These are phyloP conservation scores for Anarrhichthys ocellatus DNA, from an alignment of 2,113 vertebrate species.

Conservation along the genomic window DNA sequence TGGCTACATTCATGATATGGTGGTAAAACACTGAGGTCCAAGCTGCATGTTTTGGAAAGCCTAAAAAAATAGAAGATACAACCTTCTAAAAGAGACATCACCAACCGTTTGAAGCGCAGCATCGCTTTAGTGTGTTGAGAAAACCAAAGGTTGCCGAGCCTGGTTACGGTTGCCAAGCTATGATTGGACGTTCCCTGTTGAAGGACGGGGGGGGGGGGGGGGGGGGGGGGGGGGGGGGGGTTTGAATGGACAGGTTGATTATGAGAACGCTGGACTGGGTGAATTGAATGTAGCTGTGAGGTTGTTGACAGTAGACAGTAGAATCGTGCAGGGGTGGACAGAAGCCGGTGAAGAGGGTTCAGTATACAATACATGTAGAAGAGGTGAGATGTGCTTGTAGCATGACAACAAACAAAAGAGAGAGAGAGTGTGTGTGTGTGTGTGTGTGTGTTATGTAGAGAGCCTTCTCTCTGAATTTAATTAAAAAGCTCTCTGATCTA, in stretches of 20 bases:
- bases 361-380: not conserved
- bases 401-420: constrained; percentile 32
- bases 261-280: not conserved
- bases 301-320: constrained; percentile 5
- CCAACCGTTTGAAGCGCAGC: not conserved
- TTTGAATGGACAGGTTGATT: not conserved
- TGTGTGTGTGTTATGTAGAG: constrained; percentile 12
- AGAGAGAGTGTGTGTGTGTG: constrained; percentile 10
- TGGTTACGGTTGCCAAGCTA: not conserved
- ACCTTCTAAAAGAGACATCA: not conserved
- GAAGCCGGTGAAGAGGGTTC: constrained; percentile 1
- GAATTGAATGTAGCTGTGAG: constrained; percentile 4
- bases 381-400: constrained; percentile 25
- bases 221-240: not conserved
- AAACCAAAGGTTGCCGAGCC: not conserved
- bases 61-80: not conserved
- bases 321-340: not conserved
- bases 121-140: not conserved
- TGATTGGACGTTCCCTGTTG: not conserved
- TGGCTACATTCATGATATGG: not conserved
- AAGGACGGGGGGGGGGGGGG: not conserved
- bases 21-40: too few species aligned
- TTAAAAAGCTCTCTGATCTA: constrained; percentile 67
- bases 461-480: constrained; percentile 57
- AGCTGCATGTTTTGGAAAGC: not conserved